Base-by-base conservation (phyloP, 2,888 invertebrate genomes). In the Glaucopsyche alexis region DNA sequence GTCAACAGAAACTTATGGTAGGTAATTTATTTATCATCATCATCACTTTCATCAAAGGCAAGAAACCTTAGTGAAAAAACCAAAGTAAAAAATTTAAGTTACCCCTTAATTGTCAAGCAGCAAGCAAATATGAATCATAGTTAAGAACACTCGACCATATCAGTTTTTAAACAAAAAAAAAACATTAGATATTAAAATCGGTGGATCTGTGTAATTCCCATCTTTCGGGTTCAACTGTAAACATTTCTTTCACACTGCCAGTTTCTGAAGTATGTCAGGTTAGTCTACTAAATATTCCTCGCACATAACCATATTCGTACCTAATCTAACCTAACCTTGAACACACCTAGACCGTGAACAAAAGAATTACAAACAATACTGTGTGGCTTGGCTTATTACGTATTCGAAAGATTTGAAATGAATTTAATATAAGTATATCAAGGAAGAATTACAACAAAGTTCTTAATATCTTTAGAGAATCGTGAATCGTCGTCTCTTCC, bases 331-430 rank as follows among this genome's bases (percentile, higher is more conserved):
- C 47, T 47, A 19, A 49, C 75, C 75, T 75, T 74, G 75, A 70
- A 60, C 66, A 13, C 67, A 73, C 75, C 74, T 75, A 74, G 75
- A 73, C 75, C 75, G 75, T 74, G 75, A 75, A 75, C 74, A 67
- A 72, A 66, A 29, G 16, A 49, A 73, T 67, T 66, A 52, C 70
- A 60, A 47, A 70, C 52, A 60, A 60, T 60, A 60, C 38, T 75
- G 74, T 75, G 74, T 45, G 75, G 74, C 64, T 75, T 71, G 72
- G 71, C 49, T 47, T 45, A 74, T 69, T 69, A 19, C 16, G 49
- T 47, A 47, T 69, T 69, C 47, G 1, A 1, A 29, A 13, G 29
- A 38, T 38, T 60, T 60, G 29, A 29, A 38, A 29, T 29, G 29
- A 60, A 60, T 38, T 64, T 3, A 29, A 65, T 40, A 38, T 7